Evolutionary conservation across 2,797 vertebrate genomes (phyloP).

Genomic region (Myiothlypis coronata): DNA sequence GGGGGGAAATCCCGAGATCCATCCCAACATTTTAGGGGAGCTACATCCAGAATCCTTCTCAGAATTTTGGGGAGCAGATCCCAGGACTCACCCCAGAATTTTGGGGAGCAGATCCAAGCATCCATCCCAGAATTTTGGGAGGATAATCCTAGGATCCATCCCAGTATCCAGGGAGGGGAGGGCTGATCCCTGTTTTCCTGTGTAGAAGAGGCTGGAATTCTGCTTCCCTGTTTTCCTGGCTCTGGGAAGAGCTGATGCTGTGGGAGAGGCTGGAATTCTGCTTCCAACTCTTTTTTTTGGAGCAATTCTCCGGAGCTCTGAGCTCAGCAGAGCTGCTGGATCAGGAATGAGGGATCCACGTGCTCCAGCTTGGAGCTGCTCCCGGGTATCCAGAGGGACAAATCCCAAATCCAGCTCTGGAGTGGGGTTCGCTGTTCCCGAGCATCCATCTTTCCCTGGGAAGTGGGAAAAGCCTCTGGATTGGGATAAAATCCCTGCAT

Average conservation of each 20-base stretch:
- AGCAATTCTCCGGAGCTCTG: neutral
- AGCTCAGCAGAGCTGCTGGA: neutral
- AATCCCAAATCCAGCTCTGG: neutral
- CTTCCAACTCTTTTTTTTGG: slow-evolving; percentile 12
- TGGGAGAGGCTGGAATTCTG: neutral
- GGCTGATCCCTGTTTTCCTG: neutral
- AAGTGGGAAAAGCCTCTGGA: neutral
- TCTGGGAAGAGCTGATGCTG: neutral
- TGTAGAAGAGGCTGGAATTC: neutral
- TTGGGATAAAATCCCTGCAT: rapidly evolving
- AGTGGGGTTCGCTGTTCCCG: rapidly evolving
- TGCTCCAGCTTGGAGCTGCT: neutral
- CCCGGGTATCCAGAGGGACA: neutral
- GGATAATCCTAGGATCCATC: neutral
- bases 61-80: no score
- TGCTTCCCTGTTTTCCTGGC: neutral
- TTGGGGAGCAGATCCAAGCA: neutral
- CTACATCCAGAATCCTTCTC: neutral
- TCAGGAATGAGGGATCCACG: neutral
- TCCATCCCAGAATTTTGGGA: neutral
- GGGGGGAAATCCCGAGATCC: neutral
- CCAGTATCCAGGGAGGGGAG: no score
- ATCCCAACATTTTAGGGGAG: neutral
- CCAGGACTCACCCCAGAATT: neutral
- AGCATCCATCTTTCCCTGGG: neutral